Evolutionary conservation across 2,888 invertebrate genomes (phyloP), one percentile per base, ranked within the genome.

Genomic region (Eueremaeus valkanovi): DNA sequence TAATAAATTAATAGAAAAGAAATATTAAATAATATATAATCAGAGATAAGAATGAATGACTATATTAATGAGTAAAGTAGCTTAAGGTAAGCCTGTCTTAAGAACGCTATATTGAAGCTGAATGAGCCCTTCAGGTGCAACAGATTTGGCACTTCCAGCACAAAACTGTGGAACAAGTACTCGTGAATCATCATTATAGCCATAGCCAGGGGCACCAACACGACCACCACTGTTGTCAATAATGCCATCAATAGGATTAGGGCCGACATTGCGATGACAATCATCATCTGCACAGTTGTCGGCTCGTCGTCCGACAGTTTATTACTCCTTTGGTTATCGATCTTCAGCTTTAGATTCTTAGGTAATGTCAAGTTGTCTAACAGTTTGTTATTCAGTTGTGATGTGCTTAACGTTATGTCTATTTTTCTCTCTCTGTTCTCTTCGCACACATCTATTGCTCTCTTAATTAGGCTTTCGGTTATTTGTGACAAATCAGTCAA

Each of bases 201-300:
- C 75, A 75, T 75, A 2, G 75, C 70, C 55, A 75, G 29, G 27
- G 75, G 75, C 27, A 75, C 72, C 27, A 75, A 29, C 16, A 75
- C 58, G 1, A 75, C 75, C 9, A 75, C 75, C 21, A 75, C 51
- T 29, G 75, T 75, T 9, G 75, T 75, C n/a, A 75, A 29, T 18
- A 75, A 45, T 40, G 75, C 72, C 75, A 75, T 75, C 33, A 42
- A 1, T 11, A 75, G 72, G 21, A 75, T 75, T 8, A 75, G 40
- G 13, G 75, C 72, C 8, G 72, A 72, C 55, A 75, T 75, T 1
- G 72, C 36, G 9, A 75, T 75, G 13, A 75, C 75, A 24, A 75
- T 31, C 21, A 75, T 72, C 75, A 75, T 75, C 61, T 75, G 75
- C 3, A 75, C 11, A 63, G 70, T 70, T 9, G 72, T 36, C 55